These are phyloP conservation scores for Coelopa frigida DNA, from an alignment of 1,140 invertebrate species.

Conservation along the genomic window DNA sequence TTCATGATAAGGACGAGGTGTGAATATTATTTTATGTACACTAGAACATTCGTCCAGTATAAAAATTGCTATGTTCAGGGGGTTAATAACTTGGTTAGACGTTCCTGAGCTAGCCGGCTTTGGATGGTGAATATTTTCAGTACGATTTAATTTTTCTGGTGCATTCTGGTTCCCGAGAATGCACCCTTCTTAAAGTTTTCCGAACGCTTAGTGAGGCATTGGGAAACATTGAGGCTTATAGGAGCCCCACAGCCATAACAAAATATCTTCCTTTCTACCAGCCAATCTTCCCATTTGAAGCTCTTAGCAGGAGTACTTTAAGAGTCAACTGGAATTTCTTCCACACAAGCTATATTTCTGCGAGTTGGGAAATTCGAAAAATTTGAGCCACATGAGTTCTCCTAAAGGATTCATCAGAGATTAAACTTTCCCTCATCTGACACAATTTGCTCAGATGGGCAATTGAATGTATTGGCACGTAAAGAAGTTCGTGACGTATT, in stretches of 20 bases:
- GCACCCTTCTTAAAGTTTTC: not conserved
- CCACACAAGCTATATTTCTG: not conserved
- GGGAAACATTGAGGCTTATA: not conserved
- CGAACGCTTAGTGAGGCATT: not conserved
- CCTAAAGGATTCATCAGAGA: not conserved
- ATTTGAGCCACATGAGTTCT: not conserved
- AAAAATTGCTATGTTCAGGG: not conserved
- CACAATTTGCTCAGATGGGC: constrained; percentile 1
- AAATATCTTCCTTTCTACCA: not conserved
- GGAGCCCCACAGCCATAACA: not conserved
- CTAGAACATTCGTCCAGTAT: no score
- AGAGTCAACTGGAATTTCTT: not conserved
- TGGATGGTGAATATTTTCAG: no score
- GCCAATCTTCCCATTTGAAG: not conserved
- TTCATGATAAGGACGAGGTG: not conserved
- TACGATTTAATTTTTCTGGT: not conserved
- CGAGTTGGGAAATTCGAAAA: not conserved
- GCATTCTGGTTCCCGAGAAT: not conserved
- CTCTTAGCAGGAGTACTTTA: not conserved
- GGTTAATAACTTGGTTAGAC: not conserved
- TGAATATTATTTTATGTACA: no score
- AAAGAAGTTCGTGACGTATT: not conserved
- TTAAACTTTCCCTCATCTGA: constrained; percentile 1
- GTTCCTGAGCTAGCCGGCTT: not conserved
- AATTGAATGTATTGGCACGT: constrained; percentile 1